A percentile compares a stretch with the other conserved stretches of the same genome.
These are phyloP conservation scores for Diploptera punctata DNA, from an alignment of 2,888 invertebrate species.

Conservation along the genomic window DNA sequence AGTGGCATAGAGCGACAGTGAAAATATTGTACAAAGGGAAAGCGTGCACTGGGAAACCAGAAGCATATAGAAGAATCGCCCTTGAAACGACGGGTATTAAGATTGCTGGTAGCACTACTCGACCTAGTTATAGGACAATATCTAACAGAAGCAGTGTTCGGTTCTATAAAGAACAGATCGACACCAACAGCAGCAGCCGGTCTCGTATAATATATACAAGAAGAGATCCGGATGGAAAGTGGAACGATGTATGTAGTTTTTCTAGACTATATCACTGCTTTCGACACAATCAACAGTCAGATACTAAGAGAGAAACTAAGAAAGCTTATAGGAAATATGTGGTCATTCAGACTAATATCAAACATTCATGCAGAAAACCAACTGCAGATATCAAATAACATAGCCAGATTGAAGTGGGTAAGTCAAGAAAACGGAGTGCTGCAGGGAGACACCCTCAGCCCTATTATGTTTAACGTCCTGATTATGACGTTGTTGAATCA, in stretches of 20 bases:
- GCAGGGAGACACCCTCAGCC: not conserved
- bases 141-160: not conserved
- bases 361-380: not conserved
- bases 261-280: not conserved
- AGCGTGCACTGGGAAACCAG: not conserved
- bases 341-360: not conserved
- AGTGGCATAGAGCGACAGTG: not conserved
- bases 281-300: not conserved
- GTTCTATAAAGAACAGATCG: not conserved
- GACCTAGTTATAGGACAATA: not conserved
- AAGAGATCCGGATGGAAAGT: not conserved
- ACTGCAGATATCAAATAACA: not conserved
- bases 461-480: not conserved
- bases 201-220: not conserved
- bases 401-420: not conserved
- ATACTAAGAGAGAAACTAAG: not conserved
- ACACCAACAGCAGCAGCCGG: not conserved
- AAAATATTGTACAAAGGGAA: not conserved
- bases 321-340: not conserved
- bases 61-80: not conserved
- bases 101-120: not conserved
- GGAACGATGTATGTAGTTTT: not conserved
- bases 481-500: not conserved
- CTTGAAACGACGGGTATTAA: not conserved
- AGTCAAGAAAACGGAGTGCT: not conserved